Evolutionary conservation across 1,140 invertebrate genomes (phyloP).

Genomic region (Copidosoma floridanum): DNA sequence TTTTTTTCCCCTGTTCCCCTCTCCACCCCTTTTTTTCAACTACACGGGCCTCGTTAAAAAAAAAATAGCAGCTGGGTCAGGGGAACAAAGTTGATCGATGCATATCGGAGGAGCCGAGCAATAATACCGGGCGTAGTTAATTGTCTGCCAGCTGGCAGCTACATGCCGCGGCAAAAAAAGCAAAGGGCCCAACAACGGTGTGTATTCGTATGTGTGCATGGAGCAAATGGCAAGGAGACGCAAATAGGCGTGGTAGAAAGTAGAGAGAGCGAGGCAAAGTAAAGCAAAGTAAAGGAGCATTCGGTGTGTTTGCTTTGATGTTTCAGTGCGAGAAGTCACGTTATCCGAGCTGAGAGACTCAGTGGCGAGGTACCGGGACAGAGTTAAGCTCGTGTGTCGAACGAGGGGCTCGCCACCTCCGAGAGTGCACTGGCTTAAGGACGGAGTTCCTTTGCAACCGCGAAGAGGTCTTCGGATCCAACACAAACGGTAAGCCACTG

Average conservation of each 20-base stretch:
- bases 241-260: background rate
- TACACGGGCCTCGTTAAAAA: too few relatives aligned
- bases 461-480: constrained; percentile 57
- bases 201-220: too few relatives aligned
- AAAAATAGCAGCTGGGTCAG: too few relatives aligned
- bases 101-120: too few relatives aligned
- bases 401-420: constrained; percentile 69
- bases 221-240: too few relatives aligned
- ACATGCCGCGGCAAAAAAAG: too few relatives aligned
- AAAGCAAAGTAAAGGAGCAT: background rate
- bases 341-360: constrained; percentile 56
- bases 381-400: constrained; percentile 67
- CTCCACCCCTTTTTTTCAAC: too few relatives aligned
- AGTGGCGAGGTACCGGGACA: constrained; percentile 55
- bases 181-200: too few relatives aligned
- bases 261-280: background rate
- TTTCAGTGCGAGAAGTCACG: constrained; percentile 54
- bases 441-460: constrained; percentile 63
- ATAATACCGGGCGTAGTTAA: too few relatives aligned
- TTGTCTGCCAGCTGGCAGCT: too few relatives aligned
- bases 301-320: constrained; percentile 22
- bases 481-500: constrained; percentile 52
- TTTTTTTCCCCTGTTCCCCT: too few relatives aligned
- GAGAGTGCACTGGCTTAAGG: constrained; percentile 71
- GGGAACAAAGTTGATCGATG: too few relatives aligned